Evolutionary conservation across 2,797 vertebrate genomes (phyloP), one percentile per base, ranked within the genome.

Genomic region (Strix occidentalis): DNA sequence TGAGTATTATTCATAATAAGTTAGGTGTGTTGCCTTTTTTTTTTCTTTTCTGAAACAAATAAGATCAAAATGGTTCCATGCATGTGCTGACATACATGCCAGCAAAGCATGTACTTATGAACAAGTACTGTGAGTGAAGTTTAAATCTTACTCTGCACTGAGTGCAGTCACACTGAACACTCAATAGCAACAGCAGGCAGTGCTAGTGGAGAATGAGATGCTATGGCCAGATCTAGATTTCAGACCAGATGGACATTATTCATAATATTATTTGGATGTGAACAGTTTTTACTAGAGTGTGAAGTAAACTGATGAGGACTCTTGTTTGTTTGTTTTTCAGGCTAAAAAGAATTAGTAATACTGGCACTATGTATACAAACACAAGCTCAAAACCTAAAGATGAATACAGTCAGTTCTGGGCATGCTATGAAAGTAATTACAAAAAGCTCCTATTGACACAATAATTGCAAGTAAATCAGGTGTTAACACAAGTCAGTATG

Each of bases 221-320:
- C 63, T 28, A 61, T 3, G 28, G 89, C 94, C 86, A 78, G 64
- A 72, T 89, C 82, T 85, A 16, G 17, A 69, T 93, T 94, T 93
- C 91, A 90, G 89, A 88, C 81, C 94, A 94, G 91, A 96, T 95
- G 93, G 93, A 85, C 5, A 0, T 74, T 88, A 81, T 69, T 90
- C 48, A 63, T 92, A 86, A 83, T 93, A 60, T 83, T 94, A 46
- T 35, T 79, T 76, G 75, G 10, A 69, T 76, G 90, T 83, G 93
- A 95, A 69, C 60, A 33, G 17, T 46, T 95, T 88, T 61, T 93
- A 29, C 72, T 53, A 33, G 50, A 79, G 91, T 93, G 93, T 81
- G 83, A 96, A 95, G 82, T 90, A 97, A 96, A 92, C 81, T 74
- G 95, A 69, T 29, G 33, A 51, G 50, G 26, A 25, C 29, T 61